Conservation (phyloP, 2,113 vertebrate species). For the Fregetta grallaria region DNA sequence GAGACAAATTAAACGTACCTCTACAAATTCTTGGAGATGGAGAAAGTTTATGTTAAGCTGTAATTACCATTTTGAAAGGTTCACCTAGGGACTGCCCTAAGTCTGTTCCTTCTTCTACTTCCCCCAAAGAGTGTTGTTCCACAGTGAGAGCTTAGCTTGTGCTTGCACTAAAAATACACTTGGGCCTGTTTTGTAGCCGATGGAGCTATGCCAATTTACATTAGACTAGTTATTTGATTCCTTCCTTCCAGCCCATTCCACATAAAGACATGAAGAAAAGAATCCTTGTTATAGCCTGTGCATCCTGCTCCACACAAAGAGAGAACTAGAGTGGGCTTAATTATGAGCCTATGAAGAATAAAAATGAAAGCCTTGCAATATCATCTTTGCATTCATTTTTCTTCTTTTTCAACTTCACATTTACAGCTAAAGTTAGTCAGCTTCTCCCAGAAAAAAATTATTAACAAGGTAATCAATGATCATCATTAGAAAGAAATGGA, state of each 20-base stretch:
- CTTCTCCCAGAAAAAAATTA: neutral
- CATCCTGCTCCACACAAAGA: neutral
- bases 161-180: conserved; percentile 56
- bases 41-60: neutral
- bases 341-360: neutral
- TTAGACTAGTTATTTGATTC: conserved; percentile 59
- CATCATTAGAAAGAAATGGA: neutral
- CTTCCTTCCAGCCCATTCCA: conserved; percentile 58
- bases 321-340: neutral
- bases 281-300: conserved; percentile 25
- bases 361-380: neutral
- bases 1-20: neutral
- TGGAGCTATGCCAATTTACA: conserved; percentile 55
- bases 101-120: neutral
- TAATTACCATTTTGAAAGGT: neutral
- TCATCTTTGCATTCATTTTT: neutral
- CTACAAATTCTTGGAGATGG: neutral
- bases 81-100: neutral
- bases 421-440: neutral
- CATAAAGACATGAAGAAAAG: conserved; percentile 46
- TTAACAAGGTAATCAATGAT: neutral
- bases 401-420: neutral
- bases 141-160: neutral
- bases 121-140: neutral
- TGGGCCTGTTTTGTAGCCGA: neutral